Evolutionary conservation across 2,888 invertebrate genomes (phyloP).

Genomic region (Lamellibrachia satsuma): DNA sequence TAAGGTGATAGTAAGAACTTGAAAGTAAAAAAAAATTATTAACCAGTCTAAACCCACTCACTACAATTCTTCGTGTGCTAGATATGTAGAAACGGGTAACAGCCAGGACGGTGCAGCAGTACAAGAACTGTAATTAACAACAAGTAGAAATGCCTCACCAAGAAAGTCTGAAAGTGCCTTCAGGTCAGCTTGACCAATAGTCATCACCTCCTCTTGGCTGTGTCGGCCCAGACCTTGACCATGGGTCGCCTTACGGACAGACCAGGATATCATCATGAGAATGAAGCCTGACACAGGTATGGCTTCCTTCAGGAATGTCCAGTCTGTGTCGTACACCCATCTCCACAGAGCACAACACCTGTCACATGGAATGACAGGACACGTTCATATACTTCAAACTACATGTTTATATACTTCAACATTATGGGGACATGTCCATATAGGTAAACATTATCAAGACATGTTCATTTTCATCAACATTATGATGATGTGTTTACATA

Average conservation of each 20-base stretch:
- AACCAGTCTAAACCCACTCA: too few relatives aligned
- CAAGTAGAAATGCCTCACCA: constrained; percentile 43
- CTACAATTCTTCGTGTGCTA: too few relatives aligned
- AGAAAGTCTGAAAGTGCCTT: constrained; percentile 60
- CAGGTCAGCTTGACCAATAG: constrained; percentile 58
- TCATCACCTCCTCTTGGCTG: constrained; percentile 57
- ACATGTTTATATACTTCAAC: too few relatives aligned
- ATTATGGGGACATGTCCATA: too few relatives aligned
- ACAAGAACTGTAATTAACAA: background rate
- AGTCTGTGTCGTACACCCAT: background rate
- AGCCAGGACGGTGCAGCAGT: too few relatives aligned
- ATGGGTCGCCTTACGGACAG: constrained; percentile 30
- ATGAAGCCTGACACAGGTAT: background rate
- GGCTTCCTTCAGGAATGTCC: constrained; percentile 42
- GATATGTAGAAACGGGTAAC: too few relatives aligned
- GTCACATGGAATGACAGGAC: background rate
- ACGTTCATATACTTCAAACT: background rate
- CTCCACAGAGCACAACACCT: background rate
- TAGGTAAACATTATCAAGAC: too few relatives aligned
- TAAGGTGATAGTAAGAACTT: too few relatives aligned
- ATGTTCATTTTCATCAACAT: too few relatives aligned
- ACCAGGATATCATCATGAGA: background rate
- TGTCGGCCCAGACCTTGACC: constrained; percentile 65
- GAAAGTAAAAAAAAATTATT: too few relatives aligned
- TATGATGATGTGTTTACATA: too few relatives aligned